Base-by-base conservation (phyloP, 2,888 invertebrate genomes). In the Lasioglossum zephyrum region DNA sequence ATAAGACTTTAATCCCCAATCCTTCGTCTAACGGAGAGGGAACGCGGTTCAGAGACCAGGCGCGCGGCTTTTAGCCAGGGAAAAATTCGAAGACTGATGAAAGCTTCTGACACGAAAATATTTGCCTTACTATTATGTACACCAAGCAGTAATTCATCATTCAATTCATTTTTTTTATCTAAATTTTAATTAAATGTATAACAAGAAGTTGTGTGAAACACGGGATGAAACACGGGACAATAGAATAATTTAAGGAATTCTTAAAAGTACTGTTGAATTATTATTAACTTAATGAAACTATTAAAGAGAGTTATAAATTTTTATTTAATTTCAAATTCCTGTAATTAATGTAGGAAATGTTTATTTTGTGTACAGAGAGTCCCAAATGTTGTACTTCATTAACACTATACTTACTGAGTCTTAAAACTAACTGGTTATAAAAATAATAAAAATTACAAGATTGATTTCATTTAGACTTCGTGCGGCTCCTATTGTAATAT, bases 1-100 rank as follows among this genome's bases (percentile, higher is more conserved):
- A 90, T 88, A 90, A 84, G 73, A 84, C 79, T 73, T 79, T 90
- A 88, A 90, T 77, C 79, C 72, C 53, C 79, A 22, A 72, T 80
- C 60, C 82, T 82, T 79, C 87, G 63, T 44, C 74, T n/a, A 70
- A 53, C 70, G 47, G 36, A 39, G 81, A 72, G 72, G 70, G 44
- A 85, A 66, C n/a, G 57, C 60, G 63, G 5, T 22, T 13, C 41
- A 26, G 2, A 0, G 11, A 18, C 39, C 31, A 18, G 26, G 44
- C 26, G 13, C 2, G 16, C 44, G 44, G 73, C 36, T 26, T 84
- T 53, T 49, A n/a, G 47, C 26, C 26, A 31, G 44, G 41, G 47
- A 72, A 70, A 75, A 85, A 57, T 60, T 63, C 47, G 47, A 70
- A n/a, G n/a, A 49, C 1, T 8, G 18, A 26, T 16, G 6, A 26